Evolutionary conservation across 2,113 vertebrate species (phyloP), one percentile per base, ranked within the genome.

Genomic region (Nymphicus hollandicus): DNA sequence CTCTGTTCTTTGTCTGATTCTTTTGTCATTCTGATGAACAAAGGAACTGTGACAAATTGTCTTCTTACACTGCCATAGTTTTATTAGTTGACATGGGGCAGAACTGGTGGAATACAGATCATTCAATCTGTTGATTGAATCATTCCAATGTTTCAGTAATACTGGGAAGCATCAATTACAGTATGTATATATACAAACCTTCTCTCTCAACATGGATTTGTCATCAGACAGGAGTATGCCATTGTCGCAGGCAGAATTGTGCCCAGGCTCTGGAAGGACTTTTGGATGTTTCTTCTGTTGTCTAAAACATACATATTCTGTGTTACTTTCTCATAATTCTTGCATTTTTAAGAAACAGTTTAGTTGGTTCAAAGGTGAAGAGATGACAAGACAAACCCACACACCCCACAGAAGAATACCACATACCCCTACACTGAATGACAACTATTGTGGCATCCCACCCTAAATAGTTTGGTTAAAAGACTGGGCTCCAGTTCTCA

Each of bases 221-320:
- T 94, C 73, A 6, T 37, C 41, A 37, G 80, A 39, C 11, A 65
- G 49, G 39, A 52, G 29, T 11, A 25, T 10, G 12, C 18, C 60
- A 69, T 43, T 69, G 39, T 65, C 73, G 60, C 31, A 91, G 49
- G 65, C 52, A 58, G 98, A 97, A 91, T 85, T 95, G 52, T 70
- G 93, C 91, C 99, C 98, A 14, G 97, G 95, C 49, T 98, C 97
- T 72, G 96, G 97, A 53, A 98, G 97, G 66, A 96, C 98, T 93
- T 98, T 98, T 82, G 98, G 91, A 82, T 98, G 96, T 86, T 98
- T 98, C 93, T 98, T 98, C 95, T 99, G 98, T 81, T 99, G 98
- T 95, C 99, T 99, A 97, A 97, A 98, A 97, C 68, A 74, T 53
- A 96, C 66, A 65, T 58, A 50, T n/a, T 91, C n/a, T 49, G 37